A percentile compares a stretch with the other conserved stretches of the same genome.
phyloP scores from a whole-genome alignment of 2,113 vertebrate genomes.

The Thunnus thynnus region DNA sequence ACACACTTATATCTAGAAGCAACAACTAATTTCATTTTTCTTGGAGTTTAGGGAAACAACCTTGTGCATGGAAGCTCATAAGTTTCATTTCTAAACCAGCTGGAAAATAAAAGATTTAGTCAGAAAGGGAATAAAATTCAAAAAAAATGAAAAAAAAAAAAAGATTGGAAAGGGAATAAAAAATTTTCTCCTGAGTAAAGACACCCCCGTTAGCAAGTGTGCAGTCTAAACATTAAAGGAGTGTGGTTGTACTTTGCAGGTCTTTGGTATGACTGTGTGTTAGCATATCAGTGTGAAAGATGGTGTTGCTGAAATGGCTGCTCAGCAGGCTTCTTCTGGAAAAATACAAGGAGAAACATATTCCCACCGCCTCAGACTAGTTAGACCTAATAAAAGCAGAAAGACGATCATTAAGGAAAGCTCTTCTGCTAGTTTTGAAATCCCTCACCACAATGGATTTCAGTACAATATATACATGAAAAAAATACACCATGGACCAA shows the following conservation, averaged over 20 bases:
- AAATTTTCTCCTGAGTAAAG: not conserved
- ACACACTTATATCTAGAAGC: not conserved
- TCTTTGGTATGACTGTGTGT: not conserved
- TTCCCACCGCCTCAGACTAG: not conserved
- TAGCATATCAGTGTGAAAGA: constrained; percentile 4
- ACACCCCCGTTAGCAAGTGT: not conserved
- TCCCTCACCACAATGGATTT: not conserved
- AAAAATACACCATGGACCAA: not conserved
- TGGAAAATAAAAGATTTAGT: not conserved
- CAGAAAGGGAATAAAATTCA: not conserved
- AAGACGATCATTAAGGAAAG: not conserved
- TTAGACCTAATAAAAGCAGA: not conserved
- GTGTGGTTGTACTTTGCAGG: not conserved
- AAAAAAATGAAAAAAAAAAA: too few species aligned
- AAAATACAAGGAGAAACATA: constrained; percentile 1
- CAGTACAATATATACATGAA: not conserved
- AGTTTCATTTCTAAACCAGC: constrained; percentile 1
- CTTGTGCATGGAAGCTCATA: not conserved
- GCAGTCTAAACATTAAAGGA: not conserved
- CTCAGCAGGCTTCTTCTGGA: not conserved
- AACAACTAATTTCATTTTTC: not conserved
- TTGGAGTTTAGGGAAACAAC: not conserved
- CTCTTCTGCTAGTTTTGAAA: not conserved
- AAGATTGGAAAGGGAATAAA: too few species aligned
- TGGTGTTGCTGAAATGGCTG: not conserved